Conservation (phyloP, 2,113 vertebrate species). For the Paraplagusia blochii region DNA sequence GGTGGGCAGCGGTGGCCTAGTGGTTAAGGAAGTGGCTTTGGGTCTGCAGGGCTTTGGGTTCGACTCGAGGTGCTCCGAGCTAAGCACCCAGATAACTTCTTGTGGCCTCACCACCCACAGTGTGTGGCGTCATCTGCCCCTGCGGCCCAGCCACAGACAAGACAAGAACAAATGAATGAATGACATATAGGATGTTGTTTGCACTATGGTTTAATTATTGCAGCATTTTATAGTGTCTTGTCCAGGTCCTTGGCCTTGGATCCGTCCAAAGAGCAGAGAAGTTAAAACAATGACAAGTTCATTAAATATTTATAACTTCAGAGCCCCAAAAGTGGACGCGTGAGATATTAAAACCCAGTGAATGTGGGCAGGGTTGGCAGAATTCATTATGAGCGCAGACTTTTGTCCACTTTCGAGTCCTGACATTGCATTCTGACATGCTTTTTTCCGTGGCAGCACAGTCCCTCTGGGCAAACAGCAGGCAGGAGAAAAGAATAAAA, state of each 20-base stretch:
- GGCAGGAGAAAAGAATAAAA: constrained; percentile 39
- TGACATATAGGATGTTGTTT: too few relatives aligned
- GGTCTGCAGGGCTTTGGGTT: too few relatives aligned
- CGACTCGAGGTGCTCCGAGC: too few relatives aligned
- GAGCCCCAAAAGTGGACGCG: constrained; percentile 36
- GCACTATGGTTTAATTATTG: too few relatives aligned
- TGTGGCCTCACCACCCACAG: too few relatives aligned
- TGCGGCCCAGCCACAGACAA: too few relatives aligned
- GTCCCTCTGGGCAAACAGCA: constrained; percentile 47
- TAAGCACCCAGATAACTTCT: too few relatives aligned
- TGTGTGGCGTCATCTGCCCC: too few relatives aligned
- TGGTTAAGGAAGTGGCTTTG: too few relatives aligned
- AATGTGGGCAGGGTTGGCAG: constrained; percentile 15
- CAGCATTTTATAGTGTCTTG: constrained; percentile 6
- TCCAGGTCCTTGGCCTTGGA: background rate
- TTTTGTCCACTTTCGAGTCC: constrained; percentile 51
- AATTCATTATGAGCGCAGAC: constrained; percentile 37
- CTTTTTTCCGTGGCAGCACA: constrained; percentile 46
- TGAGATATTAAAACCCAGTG: constrained; percentile 51
- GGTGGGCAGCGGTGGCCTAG: too few relatives aligned
- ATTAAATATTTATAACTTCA: constrained; percentile 63
- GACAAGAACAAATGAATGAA: too few relatives aligned
- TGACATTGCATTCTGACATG: constrained; percentile 52
- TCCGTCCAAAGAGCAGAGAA: background rate
- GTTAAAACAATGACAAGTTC: constrained; percentile 40